A percentile compares a stretch with the other conserved stretches of the same genome.
Conservation (phyloP, 2,888 invertebrate species). For the Chrysolina oricalcia region DNA sequence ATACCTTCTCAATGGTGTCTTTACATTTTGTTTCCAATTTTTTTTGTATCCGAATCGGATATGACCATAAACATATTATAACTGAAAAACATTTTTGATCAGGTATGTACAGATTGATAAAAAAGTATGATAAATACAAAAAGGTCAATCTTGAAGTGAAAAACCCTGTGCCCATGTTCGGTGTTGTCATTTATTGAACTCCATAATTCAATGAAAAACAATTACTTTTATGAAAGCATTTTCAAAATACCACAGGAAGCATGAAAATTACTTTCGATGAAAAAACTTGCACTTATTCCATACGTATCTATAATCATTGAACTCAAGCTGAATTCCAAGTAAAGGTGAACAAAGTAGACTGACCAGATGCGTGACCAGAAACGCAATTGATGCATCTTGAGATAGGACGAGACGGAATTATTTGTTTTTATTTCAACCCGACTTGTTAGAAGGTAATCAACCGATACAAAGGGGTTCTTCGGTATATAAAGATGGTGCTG, state of each 20-base stretch:
- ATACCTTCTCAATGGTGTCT: no score
- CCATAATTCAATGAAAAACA: no score
- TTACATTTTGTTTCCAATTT: no score
- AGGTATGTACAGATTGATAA: no score
- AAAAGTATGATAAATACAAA: no score
- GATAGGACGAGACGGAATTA: conserved; percentile 20
- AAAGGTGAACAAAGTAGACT: neutral
- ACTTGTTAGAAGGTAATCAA: conserved; percentile 46
- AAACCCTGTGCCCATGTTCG: no score
- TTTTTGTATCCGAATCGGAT: no score
- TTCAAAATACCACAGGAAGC: neutral
- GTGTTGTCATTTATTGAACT: no score
- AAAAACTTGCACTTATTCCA: neutral
- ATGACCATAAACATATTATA: no score
- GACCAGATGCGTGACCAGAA: conserved; percentile 7
- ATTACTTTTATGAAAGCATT: neutral
- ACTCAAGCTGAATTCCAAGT: conserved; percentile 4
- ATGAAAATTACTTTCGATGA: neutral
- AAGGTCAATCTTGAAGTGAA: no score
- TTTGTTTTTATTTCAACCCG: conserved; percentile 29
- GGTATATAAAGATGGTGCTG: conserved; percentile 41
- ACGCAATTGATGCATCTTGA: conserved; percentile 13
- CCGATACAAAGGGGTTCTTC: conserved; percentile 39
- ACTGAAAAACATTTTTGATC: no score
- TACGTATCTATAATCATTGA: neutral